phyloP scores from a whole-genome alignment of 2,113 vertebrate genomes.

The Cyanoramphus novaezelandiae region DNA sequence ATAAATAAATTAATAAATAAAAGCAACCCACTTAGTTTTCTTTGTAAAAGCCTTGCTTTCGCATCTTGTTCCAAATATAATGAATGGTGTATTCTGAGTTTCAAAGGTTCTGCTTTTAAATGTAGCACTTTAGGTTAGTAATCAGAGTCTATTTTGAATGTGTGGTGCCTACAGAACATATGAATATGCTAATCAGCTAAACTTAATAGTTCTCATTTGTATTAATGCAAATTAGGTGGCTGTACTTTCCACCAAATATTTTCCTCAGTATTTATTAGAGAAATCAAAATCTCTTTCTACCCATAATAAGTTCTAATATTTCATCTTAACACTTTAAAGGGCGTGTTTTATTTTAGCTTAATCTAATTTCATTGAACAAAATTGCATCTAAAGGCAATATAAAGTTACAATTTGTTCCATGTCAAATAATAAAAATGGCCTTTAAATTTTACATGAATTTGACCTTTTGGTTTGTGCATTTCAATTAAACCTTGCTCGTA shows the following conservation, averaged over 20 bases:
- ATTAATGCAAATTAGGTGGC: conserved; percentile 78
- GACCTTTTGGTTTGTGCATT: conserved; percentile 79
- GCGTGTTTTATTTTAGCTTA: conserved; percentile 75
- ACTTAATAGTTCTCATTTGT: conserved; percentile 79
- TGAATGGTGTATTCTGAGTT: not conserved
- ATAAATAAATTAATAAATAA: not conserved
- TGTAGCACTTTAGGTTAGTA: conserved; percentile 43
- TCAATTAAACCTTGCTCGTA: conserved; percentile 74
- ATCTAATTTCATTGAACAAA: conserved; percentile 80
- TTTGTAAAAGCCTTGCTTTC: not conserved
- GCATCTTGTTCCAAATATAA: not conserved
- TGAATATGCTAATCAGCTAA: conserved; percentile 80
- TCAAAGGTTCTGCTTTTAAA: conserved; percentile 50
- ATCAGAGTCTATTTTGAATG: conserved; percentile 76
- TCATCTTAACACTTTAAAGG: conserved; percentile 77
- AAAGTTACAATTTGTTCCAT: conserved; percentile 79
- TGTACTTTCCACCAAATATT: conserved; percentile 78
- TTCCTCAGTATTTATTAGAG: conserved; percentile 77
- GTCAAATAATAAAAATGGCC: conserved; percentile 81
- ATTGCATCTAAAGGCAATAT: conserved; percentile 79
- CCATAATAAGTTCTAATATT: conserved; percentile 75
- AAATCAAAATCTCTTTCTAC: conserved; percentile 66
- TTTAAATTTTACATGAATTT: conserved; percentile 82
- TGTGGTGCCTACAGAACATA: conserved; percentile 67
- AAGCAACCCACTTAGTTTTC: not conserved